Evolutionary conservation across 2,113 vertebrate species (phyloP).

Genomic region (Prolemur simus): DNA sequence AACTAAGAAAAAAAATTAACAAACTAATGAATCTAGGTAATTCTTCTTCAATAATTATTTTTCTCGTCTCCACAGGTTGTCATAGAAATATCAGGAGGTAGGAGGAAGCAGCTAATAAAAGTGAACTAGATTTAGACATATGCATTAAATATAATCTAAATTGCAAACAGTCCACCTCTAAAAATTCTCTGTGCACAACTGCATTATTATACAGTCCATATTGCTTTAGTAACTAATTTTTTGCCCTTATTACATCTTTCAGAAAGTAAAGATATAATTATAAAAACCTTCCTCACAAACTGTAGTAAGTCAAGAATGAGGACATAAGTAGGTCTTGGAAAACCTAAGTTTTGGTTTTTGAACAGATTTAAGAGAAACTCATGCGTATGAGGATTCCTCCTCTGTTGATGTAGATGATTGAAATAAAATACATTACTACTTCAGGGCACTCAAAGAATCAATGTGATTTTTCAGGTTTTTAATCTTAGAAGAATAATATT

Average conservation of each 20-base stretch:
- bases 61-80: not conserved
- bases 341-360: not conserved
- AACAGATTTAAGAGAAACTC: not conserved
- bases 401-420: not conserved
- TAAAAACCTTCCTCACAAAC: not conserved
- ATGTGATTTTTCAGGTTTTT: not conserved
- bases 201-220: not conserved
- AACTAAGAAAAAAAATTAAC: not conserved
- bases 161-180: not conserved
- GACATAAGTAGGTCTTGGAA: not conserved
- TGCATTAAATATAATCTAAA: slow-evolving; percentile 3
- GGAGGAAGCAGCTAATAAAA: not conserved
- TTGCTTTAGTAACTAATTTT: not conserved
- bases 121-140: not conserved
- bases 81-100: not conserved
- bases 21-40: not conserved
- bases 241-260: not conserved
- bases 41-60: not conserved
- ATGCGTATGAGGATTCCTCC: too few relatives aligned
- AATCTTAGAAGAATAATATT: not conserved
- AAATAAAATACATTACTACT: not conserved
- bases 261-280: not conserved
- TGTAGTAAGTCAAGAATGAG: not conserved
- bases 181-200: not conserved
- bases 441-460: not conserved